phyloP scores from a whole-genome alignment of 2,888 invertebrate genomes.

The Drosophila anceps region DNA sequence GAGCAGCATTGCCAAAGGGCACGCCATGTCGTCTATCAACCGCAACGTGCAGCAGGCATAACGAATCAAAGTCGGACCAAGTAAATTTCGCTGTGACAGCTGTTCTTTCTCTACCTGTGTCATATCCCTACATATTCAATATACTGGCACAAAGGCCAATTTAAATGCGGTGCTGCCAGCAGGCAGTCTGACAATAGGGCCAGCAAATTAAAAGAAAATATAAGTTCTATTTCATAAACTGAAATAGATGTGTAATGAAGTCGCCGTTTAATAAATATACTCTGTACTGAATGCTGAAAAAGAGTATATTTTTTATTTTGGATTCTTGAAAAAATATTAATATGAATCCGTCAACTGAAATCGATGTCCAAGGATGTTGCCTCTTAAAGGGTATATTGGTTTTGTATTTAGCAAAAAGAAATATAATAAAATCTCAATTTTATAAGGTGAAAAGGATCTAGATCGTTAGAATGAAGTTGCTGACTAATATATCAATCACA shows the following conservation, averaged over 20 bases:
- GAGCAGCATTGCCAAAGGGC: slow-evolving; percentile 58
- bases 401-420: neutral
- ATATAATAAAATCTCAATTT: too few species aligned
- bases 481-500: too few species aligned
- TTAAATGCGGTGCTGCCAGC: slow-evolving; percentile 72
- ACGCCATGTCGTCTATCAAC: slow-evolving; percentile 72
- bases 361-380: too few species aligned
- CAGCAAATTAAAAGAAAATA: slow-evolving; percentile 75
- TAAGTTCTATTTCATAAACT: slow-evolving; percentile 48
- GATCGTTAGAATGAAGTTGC: too few species aligned
- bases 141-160: slow-evolving; percentile 46
- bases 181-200: slow-evolving; percentile 57
- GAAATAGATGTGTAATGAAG: slow-evolving; percentile 64
- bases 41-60: slow-evolving; percentile 58
- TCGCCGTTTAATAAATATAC: neutral
- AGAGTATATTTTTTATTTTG: neutral
- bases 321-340: neutral
- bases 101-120: slow-evolving; percentile 49
- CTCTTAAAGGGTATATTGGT: neutral
- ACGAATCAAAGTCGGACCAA: slow-evolving; percentile 52
- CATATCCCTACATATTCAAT: slow-evolving; percentile 10
- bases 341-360: neutral
- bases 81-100: slow-evolving; percentile 68
- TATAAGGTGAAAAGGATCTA: too few species aligned
- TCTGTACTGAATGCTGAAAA: neutral